Percentiles rank a stretch among this genome's conserved stretches.
Evolutionary conservation across 2,888 invertebrate species (phyloP).

Genomic region (Aspidapion aeneum): DNA sequence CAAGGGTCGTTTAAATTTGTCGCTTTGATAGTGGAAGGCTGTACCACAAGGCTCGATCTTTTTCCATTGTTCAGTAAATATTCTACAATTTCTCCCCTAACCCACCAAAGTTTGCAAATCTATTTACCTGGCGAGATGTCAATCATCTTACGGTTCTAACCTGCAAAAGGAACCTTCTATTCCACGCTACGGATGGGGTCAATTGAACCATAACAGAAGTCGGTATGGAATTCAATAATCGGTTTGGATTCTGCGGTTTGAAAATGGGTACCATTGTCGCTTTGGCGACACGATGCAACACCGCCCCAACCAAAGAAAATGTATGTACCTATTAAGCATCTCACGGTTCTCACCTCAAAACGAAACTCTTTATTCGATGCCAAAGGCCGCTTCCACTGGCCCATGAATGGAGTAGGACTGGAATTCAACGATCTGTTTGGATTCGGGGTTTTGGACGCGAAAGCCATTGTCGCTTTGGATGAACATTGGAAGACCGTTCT

Average conservation of each 20-base stretch:
- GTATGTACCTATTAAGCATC: too few relatives aligned
- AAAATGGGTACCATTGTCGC: constrained; percentile 99
- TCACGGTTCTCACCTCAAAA: constrained; percentile 97
- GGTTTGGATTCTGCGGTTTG: constrained; percentile 97
- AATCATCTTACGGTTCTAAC: too few relatives aligned
- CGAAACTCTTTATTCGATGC: constrained; percentile 97
- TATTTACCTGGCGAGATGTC: constrained; percentile 94
- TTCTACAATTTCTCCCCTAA: too few relatives aligned
- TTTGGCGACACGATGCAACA: constrained; percentile 90
- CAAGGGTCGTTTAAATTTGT: constrained; percentile 96
- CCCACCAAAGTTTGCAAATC: too few relatives aligned
- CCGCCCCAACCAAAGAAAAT: constrained; percentile 95
- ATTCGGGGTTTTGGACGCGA: constrained; percentile 97
- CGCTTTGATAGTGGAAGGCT: constrained; percentile 98
- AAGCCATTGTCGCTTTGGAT: constrained; percentile 95
- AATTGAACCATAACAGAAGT: constrained; percentile 99
- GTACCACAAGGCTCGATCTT: constrained; percentile 88
- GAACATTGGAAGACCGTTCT: constrained; percentile 92
- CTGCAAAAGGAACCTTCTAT: too few relatives aligned
- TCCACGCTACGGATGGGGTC: too few relatives aligned
- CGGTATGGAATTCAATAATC: constrained; percentile 96
- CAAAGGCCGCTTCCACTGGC: constrained; percentile 96
- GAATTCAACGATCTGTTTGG: constrained; percentile 99
- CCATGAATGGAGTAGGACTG: constrained; percentile 97
- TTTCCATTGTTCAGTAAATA: constrained; percentile 72